Evolutionary conservation across 2,113 vertebrate genomes (phyloP).

Genomic region (Sprattus sprattus): DNA sequence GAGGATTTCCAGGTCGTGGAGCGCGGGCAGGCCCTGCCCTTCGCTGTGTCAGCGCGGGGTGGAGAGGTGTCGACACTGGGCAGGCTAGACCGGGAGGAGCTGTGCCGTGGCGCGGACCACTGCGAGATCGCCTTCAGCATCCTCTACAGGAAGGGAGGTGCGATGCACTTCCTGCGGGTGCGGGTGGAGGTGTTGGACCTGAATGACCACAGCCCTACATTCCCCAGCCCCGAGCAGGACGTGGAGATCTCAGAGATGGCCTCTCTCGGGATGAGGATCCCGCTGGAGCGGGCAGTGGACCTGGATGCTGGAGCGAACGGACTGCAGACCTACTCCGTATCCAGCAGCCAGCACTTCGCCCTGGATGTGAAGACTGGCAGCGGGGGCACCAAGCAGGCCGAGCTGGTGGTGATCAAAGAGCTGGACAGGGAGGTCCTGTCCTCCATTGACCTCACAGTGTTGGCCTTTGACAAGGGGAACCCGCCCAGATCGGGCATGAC

Average conservation of each 20-base stretch:
- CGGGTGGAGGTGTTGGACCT: slow-evolving; percentile 86
- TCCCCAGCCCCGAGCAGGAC: slow-evolving; percentile 78
- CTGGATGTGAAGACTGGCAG: slow-evolving; percentile 77
- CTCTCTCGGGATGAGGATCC: slow-evolving; percentile 78
- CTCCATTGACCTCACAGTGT: slow-evolving; percentile 76
- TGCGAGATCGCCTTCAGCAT: slow-evolving; percentile 85
- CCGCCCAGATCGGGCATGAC: slow-evolving; percentile 83
- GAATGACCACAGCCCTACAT: slow-evolving; percentile 85
- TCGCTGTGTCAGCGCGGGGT: slow-evolving; percentile 69
- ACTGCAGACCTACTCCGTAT: slow-evolving; percentile 79
- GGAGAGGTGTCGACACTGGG: slow-evolving; percentile 78
- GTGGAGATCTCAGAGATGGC: slow-evolving; percentile 89
- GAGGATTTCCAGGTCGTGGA: slow-evolving; percentile 84
- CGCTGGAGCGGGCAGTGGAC: slow-evolving; percentile 83
- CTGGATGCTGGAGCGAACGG: slow-evolving; percentile 78
- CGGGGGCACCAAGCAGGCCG: slow-evolving; percentile 75
- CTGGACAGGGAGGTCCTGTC: slow-evolving; percentile 83
- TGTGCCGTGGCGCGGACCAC: slow-evolving; percentile 78
- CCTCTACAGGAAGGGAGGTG: slow-evolving; percentile 70
- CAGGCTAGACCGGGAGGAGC: slow-evolving; percentile 83
- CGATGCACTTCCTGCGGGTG: slow-evolving; percentile 73
- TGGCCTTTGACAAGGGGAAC: slow-evolving; percentile 82
- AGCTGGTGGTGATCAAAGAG: slow-evolving; percentile 84
- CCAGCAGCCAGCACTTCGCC: slow-evolving; percentile 82
- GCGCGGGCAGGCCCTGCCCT: slow-evolving; percentile 72